Conservation (phyloP, 2,888 invertebrate species). For the Ditula angustiorana region DNA sequence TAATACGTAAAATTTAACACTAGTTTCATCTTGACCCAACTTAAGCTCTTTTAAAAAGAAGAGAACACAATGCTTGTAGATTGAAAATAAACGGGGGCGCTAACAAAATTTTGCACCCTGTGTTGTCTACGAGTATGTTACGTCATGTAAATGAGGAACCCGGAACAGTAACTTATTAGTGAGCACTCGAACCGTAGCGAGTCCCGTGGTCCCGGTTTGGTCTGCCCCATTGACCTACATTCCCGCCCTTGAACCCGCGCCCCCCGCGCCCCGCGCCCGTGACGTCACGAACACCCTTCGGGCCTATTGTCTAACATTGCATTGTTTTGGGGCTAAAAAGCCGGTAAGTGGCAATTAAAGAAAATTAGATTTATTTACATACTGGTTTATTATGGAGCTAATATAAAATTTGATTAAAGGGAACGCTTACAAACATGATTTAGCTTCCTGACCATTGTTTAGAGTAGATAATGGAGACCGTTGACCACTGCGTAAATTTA, state of each 20-base stretch:
- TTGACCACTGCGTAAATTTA: no score
- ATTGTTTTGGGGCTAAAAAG: constrained; percentile 54
- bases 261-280: constrained; percentile 59
- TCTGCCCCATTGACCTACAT: constrained; percentile 78
- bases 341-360: constrained; percentile 46
- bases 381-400: no score
- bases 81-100: neutral
- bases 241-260: constrained; percentile 79
- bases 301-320: constrained; percentile 56
- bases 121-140: neutral
- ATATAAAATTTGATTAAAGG: no score
- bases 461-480: no score
- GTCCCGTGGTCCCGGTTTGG: constrained; percentile 49
- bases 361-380: no score
- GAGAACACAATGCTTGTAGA: no score
- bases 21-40: no score
- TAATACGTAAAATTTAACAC: no score
- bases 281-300: constrained; percentile 73
- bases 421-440: no score
- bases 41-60: no score
- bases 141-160: constrained; percentile 13
- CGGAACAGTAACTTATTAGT: constrained; percentile 26
- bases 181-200: constrained; percentile 52
- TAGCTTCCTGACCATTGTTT: no score
- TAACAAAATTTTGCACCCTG: neutral